phyloP scores from a whole-genome alignment of 2,113 vertebrate genomes.

The Mustelus asterias region DNA sequence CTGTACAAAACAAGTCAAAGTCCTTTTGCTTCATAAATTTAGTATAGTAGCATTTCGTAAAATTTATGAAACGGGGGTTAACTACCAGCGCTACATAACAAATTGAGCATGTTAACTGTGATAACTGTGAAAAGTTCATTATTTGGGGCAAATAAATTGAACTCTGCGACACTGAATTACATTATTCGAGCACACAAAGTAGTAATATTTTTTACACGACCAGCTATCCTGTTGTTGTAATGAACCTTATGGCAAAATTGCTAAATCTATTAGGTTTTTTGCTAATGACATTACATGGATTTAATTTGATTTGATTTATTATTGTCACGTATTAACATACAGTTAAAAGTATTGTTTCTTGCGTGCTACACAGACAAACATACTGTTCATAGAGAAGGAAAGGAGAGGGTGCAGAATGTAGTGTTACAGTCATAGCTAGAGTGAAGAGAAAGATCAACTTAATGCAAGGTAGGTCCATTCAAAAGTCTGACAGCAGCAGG shows the following conservation, averaged over 20 bases:
- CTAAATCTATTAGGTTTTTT: background rate
- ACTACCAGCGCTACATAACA: background rate
- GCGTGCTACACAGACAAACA: too few species aligned
- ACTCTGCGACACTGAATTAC: background rate
- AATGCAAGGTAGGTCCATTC: too few species aligned
- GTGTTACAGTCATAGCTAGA: too few species aligned
- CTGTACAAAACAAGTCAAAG: background rate
- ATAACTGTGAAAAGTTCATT: background rate
- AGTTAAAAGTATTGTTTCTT: too few species aligned
- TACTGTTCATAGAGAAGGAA: too few species aligned
- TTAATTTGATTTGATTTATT: too few species aligned
- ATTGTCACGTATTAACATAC: too few species aligned
- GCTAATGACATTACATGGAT: background rate
- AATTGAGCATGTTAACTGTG: background rate
- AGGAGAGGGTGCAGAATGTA: too few species aligned
- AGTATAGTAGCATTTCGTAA: background rate
- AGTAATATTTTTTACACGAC: background rate
- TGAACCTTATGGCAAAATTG: background rate
- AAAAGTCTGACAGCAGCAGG: too few species aligned
- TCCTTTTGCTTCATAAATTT: background rate
- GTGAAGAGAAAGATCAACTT: too few species aligned
- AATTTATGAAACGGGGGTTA: background rate
- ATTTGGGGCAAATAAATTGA: background rate
- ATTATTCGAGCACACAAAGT: background rate
- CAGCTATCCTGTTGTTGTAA: background rate